A percentile compares a stretch with the other conserved stretches of the same genome.
phyloP scores from a whole-genome alignment of 2,113 vertebrate genomes.

The Pangasianodon hypophthalmus region DNA sequence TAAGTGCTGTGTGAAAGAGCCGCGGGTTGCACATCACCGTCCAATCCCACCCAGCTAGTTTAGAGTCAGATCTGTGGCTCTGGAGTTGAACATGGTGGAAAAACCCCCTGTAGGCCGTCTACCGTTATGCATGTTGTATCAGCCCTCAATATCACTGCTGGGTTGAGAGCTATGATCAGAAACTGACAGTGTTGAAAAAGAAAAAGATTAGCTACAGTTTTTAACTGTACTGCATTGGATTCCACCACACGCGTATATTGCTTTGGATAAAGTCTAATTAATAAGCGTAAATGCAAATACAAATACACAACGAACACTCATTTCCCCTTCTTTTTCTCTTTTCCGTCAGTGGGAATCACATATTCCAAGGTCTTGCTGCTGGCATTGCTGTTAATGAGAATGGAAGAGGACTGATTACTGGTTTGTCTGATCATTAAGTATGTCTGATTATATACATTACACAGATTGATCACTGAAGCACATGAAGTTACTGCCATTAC shows the following conservation, averaged over 20 bases:
- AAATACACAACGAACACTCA: background rate
- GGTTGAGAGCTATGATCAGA: background rate
- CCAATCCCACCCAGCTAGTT: too few species aligned
- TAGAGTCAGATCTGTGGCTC: too few species aligned
- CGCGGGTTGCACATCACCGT: too few species aligned
- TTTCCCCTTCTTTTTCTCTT: slow-evolving; percentile 25
- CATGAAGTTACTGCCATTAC: background rate
- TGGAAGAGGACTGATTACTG: slow-evolving; percentile 87
- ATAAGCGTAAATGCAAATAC: background rate
- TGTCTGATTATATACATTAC: background rate
- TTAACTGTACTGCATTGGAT: background rate
- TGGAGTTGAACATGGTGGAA: too few species aligned
- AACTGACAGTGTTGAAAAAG: background rate
- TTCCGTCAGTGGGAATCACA: slow-evolving; percentile 85
- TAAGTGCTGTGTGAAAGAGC: too few species aligned
- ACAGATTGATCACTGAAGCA: background rate
- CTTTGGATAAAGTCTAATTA: background rate
- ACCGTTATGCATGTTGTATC: background rate
- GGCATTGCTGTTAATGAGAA: slow-evolving; percentile 92
- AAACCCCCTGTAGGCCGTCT: background rate
- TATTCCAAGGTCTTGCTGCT: slow-evolving; percentile 89
- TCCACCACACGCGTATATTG: background rate
- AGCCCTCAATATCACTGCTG: background rate
- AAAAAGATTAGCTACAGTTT: background rate
- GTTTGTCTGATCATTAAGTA: slow-evolving; percentile 60